Conservation (phyloP, 1,140 invertebrate species). For the Drosophila equinoxialis region DNA sequence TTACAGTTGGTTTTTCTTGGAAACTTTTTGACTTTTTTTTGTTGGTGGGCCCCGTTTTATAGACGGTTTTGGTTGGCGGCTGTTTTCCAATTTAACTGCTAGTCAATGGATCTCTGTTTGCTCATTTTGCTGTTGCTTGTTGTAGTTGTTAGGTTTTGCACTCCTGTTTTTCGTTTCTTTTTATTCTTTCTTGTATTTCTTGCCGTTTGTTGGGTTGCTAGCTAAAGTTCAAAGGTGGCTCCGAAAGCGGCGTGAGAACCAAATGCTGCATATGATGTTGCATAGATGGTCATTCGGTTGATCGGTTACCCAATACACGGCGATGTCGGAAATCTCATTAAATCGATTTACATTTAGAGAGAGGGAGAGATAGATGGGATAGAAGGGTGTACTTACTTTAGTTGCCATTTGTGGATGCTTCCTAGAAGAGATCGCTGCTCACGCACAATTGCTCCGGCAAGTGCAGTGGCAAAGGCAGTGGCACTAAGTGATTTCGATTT, state of each 20-base stretch:
- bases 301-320: neutral
- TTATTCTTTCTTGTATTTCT: neutral
- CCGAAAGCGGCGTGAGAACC: slow-evolving; percentile 64
- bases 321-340: slow-evolving; percentile 16
- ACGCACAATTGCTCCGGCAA: slow-evolving; percentile 36
- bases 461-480: slow-evolving; percentile 57
- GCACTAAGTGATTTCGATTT: slow-evolving; percentile 21
- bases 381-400: slow-evolving; percentile 51
- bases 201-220: too few relatives aligned
- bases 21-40: slow-evolving; percentile 59
- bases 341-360: slow-evolving; percentile 3
- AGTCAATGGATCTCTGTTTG: slow-evolving; percentile 75
- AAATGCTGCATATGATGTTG: slow-evolving; percentile 46
- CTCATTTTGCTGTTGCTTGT: slow-evolving; percentile 67
- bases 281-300: slow-evolving; percentile 34
- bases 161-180: slow-evolving; percentile 52
- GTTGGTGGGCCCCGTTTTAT: slow-evolving; percentile 45
- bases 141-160: slow-evolving; percentile 47
- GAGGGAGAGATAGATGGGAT: neutral
- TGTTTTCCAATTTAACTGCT: slow-evolving; percentile 47
- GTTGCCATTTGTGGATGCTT: slow-evolving; percentile 71
- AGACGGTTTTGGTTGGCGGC: slow-evolving; percentile 36
- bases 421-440: slow-evolving; percentile 38
- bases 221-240: slow-evolving; percentile 73
- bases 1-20: slow-evolving; percentile 70